Percentiles rank a stretch among this genome's conserved stretches.
These are phyloP conservation scores for Drosophila gunungcola DNA, from an alignment of 1,140 invertebrate genomes.

Conservation along the genomic window DNA sequence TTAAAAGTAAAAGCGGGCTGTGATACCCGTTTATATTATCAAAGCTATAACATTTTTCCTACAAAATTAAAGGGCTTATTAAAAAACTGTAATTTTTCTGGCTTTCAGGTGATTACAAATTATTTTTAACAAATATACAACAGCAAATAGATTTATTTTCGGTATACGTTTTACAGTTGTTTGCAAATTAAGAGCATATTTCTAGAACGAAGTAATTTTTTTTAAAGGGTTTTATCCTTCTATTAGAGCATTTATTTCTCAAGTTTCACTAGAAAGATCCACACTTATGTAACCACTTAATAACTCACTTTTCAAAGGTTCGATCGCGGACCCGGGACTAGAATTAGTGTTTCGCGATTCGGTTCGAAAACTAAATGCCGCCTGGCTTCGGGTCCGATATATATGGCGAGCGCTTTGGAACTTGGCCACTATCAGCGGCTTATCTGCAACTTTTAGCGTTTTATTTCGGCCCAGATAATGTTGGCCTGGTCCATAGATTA, in stretches of 20 bases:
- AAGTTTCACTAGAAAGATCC: constrained; percentile 28
- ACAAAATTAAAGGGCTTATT: too few relatives aligned
- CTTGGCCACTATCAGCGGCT: constrained; percentile 42
- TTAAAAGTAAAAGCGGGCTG: too few relatives aligned
- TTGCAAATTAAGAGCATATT: too few relatives aligned
- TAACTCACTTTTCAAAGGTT: constrained; percentile 26
- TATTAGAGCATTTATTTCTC: not conserved
- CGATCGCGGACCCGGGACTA: constrained; percentile 17
- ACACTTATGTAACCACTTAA: constrained; percentile 17
- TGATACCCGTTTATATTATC: too few relatives aligned
- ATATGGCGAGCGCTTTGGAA: constrained; percentile 40
- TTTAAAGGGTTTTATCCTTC: not conserved
- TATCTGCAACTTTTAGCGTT: constrained; percentile 66
- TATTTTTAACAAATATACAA: too few relatives aligned
- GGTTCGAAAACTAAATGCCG: constrained; percentile 49
- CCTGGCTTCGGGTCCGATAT: constrained; percentile 28
- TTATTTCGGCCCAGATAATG: constrained; percentile 73
- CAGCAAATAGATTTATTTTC: too few relatives aligned
- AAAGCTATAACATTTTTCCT: too few relatives aligned
- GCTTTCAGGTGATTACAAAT: too few relatives aligned
- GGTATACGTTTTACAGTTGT: too few relatives aligned
- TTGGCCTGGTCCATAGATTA: constrained; percentile 57
- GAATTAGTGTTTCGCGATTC: constrained; percentile 36
- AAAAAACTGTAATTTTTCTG: too few relatives aligned
- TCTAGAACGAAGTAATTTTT: too few relatives aligned